These are phyloP conservation scores for Montipora capitata DNA, from an alignment of 92 coral and sea anemone genomes.

Conservation along the genomic window DNA sequence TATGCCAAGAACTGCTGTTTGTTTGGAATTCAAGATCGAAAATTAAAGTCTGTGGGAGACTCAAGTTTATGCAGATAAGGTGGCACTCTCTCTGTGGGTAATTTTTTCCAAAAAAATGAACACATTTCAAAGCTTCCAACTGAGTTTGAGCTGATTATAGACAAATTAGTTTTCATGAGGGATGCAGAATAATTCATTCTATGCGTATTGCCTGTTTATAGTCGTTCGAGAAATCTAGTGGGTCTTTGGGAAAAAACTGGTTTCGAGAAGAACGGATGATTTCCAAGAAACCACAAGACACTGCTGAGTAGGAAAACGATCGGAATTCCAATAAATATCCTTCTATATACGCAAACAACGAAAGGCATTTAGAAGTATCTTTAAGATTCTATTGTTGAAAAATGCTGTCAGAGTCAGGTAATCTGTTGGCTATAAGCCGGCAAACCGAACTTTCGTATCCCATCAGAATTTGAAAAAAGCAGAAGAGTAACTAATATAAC, in stretches of 20 bases:
- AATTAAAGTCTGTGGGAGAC: slow-evolving; percentile 81
- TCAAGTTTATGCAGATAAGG: slow-evolving; percentile 54
- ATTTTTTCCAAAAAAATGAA: slow-evolving; percentile 55
- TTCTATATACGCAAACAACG: background rate
- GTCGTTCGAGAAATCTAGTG: background rate
- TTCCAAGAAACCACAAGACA: slow-evolving; percentile 12
- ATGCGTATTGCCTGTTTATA: slow-evolving; percentile 16
- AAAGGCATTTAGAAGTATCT: background rate
- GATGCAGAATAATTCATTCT: slow-evolving; percentile 20
- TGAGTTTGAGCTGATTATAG: slow-evolving; percentile 45
- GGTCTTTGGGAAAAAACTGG: too few species aligned
- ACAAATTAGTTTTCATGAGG: slow-evolving; percentile 46
- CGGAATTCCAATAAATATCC: slow-evolving; percentile 50
- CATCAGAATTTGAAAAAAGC: background rate
- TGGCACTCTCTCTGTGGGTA: slow-evolving; percentile 47
- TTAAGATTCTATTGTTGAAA: too few species aligned
- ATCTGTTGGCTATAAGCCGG: background rate
- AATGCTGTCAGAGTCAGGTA: too few species aligned
- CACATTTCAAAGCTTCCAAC: slow-evolving; percentile 54
- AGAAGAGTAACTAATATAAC: background rate
- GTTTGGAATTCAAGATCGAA: slow-evolving; percentile 81
- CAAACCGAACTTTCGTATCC: background rate
- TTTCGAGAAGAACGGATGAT: background rate
- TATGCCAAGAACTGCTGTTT: slow-evolving; percentile 60
- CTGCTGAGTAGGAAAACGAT: slow-evolving; percentile 52